phyloP scores from a whole-genome alignment of 2,113 vertebrate genomes.

The Motacilla alba region DNA sequence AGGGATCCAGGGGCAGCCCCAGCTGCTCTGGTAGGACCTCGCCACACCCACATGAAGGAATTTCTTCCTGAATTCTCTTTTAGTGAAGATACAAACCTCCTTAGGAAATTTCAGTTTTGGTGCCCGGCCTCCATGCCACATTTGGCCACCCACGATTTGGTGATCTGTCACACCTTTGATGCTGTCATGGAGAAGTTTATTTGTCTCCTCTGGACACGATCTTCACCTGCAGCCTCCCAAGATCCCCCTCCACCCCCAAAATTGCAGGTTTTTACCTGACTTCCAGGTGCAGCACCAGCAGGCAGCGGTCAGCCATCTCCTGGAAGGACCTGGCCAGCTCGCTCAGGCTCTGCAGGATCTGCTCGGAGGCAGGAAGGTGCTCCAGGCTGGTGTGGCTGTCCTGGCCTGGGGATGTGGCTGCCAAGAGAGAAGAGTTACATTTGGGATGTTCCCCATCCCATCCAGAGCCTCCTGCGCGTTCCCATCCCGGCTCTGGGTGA shows the following conservation, averaged over 20 bases:
- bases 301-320: slow-evolving; percentile 93
- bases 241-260: fast-evolving
- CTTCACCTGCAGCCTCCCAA: not conserved
- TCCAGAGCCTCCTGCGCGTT: not conserved
- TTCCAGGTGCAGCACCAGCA: slow-evolving; percentile 93
- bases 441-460: not conserved
- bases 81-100: not conserved
- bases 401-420: slow-evolving; percentile 80
- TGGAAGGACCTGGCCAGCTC: slow-evolving; percentile 93
- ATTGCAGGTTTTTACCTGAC: slow-evolving; percentile 79
- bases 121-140: not conserved
- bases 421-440: not conserved
- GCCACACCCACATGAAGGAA: not conserved
- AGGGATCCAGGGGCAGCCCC: not conserved
- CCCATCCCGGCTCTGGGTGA: not conserved
- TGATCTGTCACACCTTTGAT: not conserved
- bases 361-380: slow-evolving; percentile 84
- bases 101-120: fast-evolving
- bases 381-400: slow-evolving; percentile 81
- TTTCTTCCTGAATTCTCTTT: not conserved
- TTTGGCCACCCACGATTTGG: fast-evolving
- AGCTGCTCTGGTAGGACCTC: not conserved
- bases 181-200: fast-evolving
- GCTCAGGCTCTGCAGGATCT: slow-evolving; percentile 90
- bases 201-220: not conserved